phyloP scores from a whole-genome alignment of 2,888 invertebrate species.

The Drosophila longiperda region DNA sequence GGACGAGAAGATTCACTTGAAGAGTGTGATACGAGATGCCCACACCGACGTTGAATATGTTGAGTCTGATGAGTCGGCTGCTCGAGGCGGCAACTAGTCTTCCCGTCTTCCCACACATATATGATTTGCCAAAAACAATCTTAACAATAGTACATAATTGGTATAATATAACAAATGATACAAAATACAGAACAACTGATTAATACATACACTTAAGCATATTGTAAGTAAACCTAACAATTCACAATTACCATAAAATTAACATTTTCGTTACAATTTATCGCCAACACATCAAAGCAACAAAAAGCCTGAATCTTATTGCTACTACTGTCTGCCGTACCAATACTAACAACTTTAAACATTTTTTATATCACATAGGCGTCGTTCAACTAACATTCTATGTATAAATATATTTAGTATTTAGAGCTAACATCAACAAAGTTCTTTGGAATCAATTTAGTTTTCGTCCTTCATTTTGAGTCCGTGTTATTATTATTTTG shows the following conservation, averaged over 20 bases:
- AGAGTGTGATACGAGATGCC: conserved; percentile 85
- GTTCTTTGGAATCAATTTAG: conserved; percentile 65
- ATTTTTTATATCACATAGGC: conserved; percentile 46
- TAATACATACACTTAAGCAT: conserved; percentile 59
- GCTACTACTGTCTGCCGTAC: conserved; percentile 57
- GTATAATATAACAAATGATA: conserved; percentile 41
- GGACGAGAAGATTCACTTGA: conserved; percentile 86
- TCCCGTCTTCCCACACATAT: conserved; percentile 12
- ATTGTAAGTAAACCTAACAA: conserved; percentile 75
- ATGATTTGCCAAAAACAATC: conserved; percentile 23
- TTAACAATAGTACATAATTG: conserved; percentile 60
- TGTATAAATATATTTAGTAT: conserved; percentile 28
- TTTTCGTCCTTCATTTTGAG: conserved; percentile 55
- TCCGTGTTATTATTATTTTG: conserved; percentile 50
- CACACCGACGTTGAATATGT: conserved; percentile 87
- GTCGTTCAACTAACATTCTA: conserved; percentile 66
- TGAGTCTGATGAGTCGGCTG: conserved; percentile 83
- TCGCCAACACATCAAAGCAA: conserved; percentile 54
- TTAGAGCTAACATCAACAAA: conserved; percentile 68
- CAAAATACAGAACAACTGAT: conserved; percentile 35
- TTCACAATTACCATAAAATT: conserved; percentile 46
- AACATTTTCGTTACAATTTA: conserved; percentile 59
- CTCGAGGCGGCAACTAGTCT: conserved; percentile 76
- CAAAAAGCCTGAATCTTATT: conserved; percentile 61
- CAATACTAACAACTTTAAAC: conserved; percentile 57